phyloP scores from a whole-genome alignment of 2,888 invertebrate species.

The Ectemnius cavifrons region DNA sequence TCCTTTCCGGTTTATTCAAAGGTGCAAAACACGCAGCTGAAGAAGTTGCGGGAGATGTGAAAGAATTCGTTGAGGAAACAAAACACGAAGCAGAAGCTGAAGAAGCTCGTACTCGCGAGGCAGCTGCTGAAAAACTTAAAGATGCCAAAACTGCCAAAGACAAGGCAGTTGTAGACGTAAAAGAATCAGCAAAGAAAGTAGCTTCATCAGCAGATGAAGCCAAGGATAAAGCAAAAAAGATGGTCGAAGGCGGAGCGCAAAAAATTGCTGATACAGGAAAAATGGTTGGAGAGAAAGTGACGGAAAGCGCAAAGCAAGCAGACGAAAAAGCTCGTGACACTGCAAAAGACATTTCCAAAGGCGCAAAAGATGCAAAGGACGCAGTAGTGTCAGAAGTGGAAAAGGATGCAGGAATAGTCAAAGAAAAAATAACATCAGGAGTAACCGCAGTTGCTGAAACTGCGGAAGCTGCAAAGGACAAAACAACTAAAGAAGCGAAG shows the following conservation, averaged over 20 bases:
- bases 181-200: constrained; percentile 32
- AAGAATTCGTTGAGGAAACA: constrained; percentile 1
- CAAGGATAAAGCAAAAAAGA: constrained; percentile 59
- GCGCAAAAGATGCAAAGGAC: constrained; percentile 39
- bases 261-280: constrained; percentile 20
- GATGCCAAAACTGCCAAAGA: background rate
- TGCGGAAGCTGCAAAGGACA: constrained; percentile 75
- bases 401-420: constrained; percentile 47
- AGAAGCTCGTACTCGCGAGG: constrained; percentile 49
- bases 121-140: constrained; percentile 30
- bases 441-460: constrained; percentile 69
- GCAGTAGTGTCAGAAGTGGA: constrained; percentile 50
- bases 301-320: constrained; percentile 78
- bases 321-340: constrained; percentile 71
- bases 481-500: constrained; percentile 57
- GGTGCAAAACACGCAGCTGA: constrained; percentile 17
- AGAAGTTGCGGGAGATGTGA: constrained; percentile 19
- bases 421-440: constrained; percentile 51
- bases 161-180: constrained; percentile 22
- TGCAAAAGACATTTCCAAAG: constrained; percentile 25
- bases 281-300: constrained; percentile 33
- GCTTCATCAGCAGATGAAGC: constrained; percentile 40
- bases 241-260: constrained; percentile 12
- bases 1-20: constrained; percentile 37
- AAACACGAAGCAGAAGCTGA: constrained; percentile 71